Conservation (phyloP, 64 coral and sea anemone species). For the Trachythela sp. region DNA sequence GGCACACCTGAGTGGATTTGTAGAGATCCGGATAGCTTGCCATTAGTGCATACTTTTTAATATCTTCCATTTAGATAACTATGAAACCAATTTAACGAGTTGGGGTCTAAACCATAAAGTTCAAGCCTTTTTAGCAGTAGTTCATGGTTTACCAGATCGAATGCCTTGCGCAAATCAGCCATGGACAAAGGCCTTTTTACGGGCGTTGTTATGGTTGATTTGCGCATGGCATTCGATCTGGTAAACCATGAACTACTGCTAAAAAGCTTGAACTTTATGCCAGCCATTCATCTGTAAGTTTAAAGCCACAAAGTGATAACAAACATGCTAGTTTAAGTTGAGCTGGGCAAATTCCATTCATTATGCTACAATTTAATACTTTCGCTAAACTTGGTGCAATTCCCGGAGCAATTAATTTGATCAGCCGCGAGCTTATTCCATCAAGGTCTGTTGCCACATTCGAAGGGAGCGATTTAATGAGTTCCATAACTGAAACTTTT, state of each 20-base stretch:
- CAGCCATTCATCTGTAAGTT: constrained; percentile 36
- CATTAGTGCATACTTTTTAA: constrained; percentile 26
- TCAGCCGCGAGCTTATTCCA: constrained; percentile 20
- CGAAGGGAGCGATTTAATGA: constrained; percentile 33
- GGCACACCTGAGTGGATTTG: constrained; percentile 17
- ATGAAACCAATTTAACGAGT: constrained; percentile 38
- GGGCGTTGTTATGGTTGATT: constrained; percentile 39
- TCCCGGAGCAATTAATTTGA: constrained; percentile 32
- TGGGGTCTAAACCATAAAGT: constrained; percentile 30
- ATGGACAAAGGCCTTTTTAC: constrained; percentile 28
- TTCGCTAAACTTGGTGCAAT: constrained; percentile 21
- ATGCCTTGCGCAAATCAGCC: constrained; percentile 41
- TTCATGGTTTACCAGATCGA: constrained; percentile 18
- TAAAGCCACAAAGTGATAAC: constrained; percentile 34
- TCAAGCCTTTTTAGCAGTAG: constrained; percentile 20
- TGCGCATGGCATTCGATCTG: constrained; percentile 37
- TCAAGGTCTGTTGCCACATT: constrained; percentile 38
- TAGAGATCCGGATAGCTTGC: constrained; percentile 20
- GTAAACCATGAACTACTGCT: constrained; percentile 11
- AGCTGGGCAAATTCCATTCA: constrained; percentile 16
- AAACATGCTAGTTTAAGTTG: constrained; percentile 43
- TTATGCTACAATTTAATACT: constrained; percentile 41
- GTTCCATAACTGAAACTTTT: constrained; percentile 13
- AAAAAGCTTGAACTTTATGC: constrained; percentile 16
- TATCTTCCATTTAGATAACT: constrained; percentile 31